Conservation (phyloP, 2,797 vertebrate genomes). For the Siniperca scherzeri region DNA sequence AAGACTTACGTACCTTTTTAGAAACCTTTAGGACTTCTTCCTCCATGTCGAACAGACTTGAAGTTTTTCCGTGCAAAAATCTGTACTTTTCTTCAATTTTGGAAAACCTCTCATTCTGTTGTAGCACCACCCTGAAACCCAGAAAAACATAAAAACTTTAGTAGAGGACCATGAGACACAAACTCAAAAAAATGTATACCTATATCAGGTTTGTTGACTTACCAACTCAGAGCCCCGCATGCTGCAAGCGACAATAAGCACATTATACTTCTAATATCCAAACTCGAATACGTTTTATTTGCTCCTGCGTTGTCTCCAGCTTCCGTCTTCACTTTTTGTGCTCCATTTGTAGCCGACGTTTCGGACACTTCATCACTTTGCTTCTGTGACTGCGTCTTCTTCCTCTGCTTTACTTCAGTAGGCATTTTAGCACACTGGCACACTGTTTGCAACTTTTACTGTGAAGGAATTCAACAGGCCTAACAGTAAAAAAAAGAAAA, state of each 20-base stretch:
- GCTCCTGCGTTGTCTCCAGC: not conserved
- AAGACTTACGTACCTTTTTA: slow-evolving; percentile 87
- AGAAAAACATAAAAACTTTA: not conserved
- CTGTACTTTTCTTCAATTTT: slow-evolving; percentile 89
- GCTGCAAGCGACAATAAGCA: slow-evolving; percentile 75
- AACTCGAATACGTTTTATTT: slow-evolving; percentile 21
- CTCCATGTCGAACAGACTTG: slow-evolving; percentile 85
- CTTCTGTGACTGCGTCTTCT: slow-evolving; percentile 61
- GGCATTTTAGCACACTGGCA: slow-evolving; percentile 75
- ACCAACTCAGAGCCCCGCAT: slow-evolving; percentile 81
- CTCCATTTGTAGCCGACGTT: slow-evolving; percentile 19
- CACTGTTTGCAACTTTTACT: not conserved
- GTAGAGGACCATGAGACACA: fast-evolving
- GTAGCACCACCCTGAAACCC: slow-evolving; percentile 88
- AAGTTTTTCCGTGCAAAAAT: slow-evolving; percentile 85
- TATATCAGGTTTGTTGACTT: slow-evolving; percentile 19
- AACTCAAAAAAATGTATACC: fast-evolving
- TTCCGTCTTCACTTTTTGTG: slow-evolving; percentile 30
- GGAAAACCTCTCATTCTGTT: slow-evolving; percentile 89
- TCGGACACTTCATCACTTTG: slow-evolving; percentile 57
- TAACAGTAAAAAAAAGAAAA: not conserved
- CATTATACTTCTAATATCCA: slow-evolving; percentile 71
- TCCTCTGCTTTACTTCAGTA: slow-evolving; percentile 83
- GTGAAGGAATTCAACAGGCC: not conserved
- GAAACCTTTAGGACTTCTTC: slow-evolving; percentile 88